Evolutionary conservation across 2,888 invertebrate genomes (phyloP).

Genomic region (Ditula angustiorana): DNA sequence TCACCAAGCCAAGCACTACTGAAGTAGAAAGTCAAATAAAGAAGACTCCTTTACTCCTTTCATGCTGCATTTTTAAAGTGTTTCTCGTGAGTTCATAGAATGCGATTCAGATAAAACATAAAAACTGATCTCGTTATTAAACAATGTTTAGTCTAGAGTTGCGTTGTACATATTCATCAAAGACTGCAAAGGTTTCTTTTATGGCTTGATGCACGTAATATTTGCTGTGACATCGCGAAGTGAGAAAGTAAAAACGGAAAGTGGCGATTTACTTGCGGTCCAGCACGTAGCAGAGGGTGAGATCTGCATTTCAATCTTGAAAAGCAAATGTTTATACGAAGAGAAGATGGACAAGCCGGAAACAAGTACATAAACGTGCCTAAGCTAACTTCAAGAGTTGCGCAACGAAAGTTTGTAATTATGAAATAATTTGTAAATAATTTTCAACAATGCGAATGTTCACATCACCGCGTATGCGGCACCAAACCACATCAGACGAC

Average conservation of each 20-base stretch:
- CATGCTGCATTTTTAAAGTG: not conserved
- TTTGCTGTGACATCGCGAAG: conserved; percentile 54
- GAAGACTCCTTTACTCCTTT: conserved; percentile 9
- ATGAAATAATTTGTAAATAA: conserved; percentile 12
- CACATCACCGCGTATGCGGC: conserved; percentile 18
- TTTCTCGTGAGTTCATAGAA: conserved; percentile 1
- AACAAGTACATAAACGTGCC: not conserved
- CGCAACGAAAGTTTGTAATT: conserved; percentile 18
- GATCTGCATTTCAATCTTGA: conserved; percentile 55
- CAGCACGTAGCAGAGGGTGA: conserved; percentile 51
- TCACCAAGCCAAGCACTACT: conserved; percentile 16
- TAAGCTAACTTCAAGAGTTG: conserved; percentile 6
- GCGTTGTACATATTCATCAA: conserved; percentile 21
- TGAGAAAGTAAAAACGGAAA: conserved; percentile 69
- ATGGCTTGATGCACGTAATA: conserved; percentile 58
- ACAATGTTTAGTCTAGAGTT: conserved; percentile 9
- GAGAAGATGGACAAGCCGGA: conserved; percentile 17
- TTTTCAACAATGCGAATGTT: conserved; percentile 28
- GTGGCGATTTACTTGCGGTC: conserved; percentile 60
- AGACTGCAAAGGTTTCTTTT: conserved; percentile 39
- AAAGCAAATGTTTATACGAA: conserved; percentile 38
- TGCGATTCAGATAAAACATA: conserved; percentile 2
- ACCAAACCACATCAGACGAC: conserved; percentile 35
- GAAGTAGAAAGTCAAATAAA: conserved; percentile 44
- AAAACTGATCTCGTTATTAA: not conserved